These are phyloP conservation scores for Campylorhamphus procurvoides DNA, from an alignment of 2,113 vertebrate genomes.

Conservation along the genomic window DNA sequence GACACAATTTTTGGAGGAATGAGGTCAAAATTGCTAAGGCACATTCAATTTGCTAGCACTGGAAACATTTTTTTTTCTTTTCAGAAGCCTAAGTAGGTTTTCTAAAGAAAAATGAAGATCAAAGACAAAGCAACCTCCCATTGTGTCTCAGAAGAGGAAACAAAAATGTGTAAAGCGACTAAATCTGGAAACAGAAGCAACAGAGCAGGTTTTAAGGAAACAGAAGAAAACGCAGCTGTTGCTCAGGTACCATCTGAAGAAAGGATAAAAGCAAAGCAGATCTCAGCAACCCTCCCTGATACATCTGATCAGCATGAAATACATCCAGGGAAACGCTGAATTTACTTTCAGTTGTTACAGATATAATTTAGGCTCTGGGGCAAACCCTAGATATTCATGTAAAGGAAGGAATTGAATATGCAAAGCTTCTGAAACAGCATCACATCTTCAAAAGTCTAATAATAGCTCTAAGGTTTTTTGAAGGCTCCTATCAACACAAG, in stretches of 20 bases:
- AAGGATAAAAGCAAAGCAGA: neutral
- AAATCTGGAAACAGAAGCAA: neutral
- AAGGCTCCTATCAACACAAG: neutral
- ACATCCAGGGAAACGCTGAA: neutral
- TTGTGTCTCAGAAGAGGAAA: neutral
- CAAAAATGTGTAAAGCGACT: constrained; percentile 2
- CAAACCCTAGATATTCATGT: neutral
- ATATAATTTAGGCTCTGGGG: neutral
- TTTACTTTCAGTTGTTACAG: neutral
- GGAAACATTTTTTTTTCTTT: neutral
- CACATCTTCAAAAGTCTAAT: neutral
- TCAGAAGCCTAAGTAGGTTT: neutral
- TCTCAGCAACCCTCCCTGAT: neutral
- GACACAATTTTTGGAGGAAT: neutral
- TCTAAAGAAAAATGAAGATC: neutral
- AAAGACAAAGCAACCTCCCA: constrained; percentile 17
- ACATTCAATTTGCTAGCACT: neutral
- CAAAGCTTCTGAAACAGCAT: neutral
- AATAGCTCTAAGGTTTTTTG: neutral
- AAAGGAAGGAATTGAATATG: neutral
- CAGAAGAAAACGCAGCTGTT: neutral
- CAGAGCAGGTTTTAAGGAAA: neutral
- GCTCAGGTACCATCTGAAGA: neutral
- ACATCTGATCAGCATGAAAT: neutral
- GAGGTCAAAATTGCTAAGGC: neutral